A percentile compares a stretch with the other conserved stretches of the same genome.
Evolutionary conservation across 53 echinoderm and acorn worm species (phyloP).

Genomic region (Echinarachnius parma): DNA sequence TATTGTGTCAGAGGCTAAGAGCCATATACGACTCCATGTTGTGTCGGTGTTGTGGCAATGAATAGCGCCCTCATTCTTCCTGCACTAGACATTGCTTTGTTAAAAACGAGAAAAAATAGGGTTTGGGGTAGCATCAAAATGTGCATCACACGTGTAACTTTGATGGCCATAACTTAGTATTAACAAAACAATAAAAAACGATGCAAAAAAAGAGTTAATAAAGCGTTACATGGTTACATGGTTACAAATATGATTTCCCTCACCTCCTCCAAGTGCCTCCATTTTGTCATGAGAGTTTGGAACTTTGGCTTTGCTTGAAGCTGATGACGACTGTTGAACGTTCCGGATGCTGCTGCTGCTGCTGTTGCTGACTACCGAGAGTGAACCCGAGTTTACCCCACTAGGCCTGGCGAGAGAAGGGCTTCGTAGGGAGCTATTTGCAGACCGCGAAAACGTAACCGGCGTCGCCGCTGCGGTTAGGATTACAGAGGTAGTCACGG

Average conservation of each 20-base stretch:
- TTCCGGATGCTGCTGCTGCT: not conserved
- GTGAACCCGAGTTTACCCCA: not conserved
- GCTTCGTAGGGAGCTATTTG: not conserved
- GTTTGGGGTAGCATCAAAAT: no score
- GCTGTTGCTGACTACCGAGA: not conserved
- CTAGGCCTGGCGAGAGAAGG: not conserved
- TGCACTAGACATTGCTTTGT: no score
- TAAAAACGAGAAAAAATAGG: no score
- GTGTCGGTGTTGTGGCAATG: no score
- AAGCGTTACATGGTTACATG: not conserved
- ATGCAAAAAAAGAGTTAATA: no score
- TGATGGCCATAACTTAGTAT: no score
- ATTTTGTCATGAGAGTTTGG: constrained; percentile 22
- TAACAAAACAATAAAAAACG: no score
- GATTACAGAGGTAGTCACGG: constrained; percentile 25
- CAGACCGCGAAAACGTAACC: not conserved
- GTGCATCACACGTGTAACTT: no score
- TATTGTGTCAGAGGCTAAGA: no score
- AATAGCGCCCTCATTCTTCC: no score
- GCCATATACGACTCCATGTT: no score
- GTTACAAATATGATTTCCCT: not conserved
- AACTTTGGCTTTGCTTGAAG: constrained; percentile 5
- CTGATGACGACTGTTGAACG: no score
- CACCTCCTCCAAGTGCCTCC: constrained; percentile 39
- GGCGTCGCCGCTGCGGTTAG: not conserved